A percentile compares a stretch with the other conserved stretches of the same genome.
Evolutionary conservation across 2,888 invertebrate species (phyloP).

Genomic region (Lycocerus yunnanus): DNA sequence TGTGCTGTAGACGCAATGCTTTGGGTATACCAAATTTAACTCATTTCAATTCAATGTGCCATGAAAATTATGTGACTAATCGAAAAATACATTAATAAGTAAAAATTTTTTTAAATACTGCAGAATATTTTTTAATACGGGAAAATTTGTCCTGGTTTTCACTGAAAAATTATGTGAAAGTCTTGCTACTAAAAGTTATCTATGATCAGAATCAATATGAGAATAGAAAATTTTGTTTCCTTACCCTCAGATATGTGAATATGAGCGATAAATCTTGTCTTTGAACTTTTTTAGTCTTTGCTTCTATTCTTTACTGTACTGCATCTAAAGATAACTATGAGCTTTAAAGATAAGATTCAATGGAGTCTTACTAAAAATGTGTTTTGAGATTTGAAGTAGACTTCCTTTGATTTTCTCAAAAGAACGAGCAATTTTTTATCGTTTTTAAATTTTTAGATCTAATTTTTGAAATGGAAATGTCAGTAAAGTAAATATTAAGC

Average conservation of each 20-base stretch:
- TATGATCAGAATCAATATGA: background rate
- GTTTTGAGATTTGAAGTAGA: background rate
- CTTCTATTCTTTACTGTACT: background rate
- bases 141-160: background rate
- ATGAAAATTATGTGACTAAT: background rate
- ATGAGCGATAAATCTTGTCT: background rate
- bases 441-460: background rate
- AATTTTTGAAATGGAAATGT: background rate
- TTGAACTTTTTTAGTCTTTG: background rate
- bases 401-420: background rate
- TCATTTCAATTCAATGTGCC: background rate
- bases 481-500: no score
- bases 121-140: no score
- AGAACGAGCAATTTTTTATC: background rate
- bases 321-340: background rate
- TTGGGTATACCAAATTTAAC: background rate
- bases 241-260: background rate
- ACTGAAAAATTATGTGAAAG: background rate
- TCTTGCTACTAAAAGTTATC: background rate
- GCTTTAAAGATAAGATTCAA: background rate
- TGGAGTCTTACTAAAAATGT: background rate
- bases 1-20: background rate
- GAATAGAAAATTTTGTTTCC: background rate
- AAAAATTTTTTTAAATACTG: no score
- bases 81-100: no score